Base-by-base conservation (phyloP, 2,888 invertebrate genomes). In the Apamea sordens region DNA sequence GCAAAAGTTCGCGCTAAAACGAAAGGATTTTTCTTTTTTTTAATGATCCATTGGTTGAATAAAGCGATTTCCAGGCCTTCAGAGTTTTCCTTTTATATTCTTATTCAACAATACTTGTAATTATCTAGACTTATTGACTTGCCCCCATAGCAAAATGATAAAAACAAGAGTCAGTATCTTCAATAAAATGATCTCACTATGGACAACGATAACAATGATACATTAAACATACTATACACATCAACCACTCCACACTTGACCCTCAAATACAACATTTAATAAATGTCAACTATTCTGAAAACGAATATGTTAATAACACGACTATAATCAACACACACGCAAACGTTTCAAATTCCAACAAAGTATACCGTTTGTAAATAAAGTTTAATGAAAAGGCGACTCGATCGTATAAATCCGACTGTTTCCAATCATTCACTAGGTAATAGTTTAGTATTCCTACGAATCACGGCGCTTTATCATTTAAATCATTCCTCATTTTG, bases 361-460 rank as follows among this genome's bases (percentile, higher is more conserved):
- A 73, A 73, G 56, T 73, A 13, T n/a, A 61, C 32, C 59, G 41
- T 53, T 53, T 28, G 74, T 41, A 78, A 73, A 83, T 85, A 80
- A 73, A 73, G 50, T 82, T 41, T 70, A 84, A 82, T 82, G 61
- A 73, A 73, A 79, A 73, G 64, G 70, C 64, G 69, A 73, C 65
- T 32, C 59, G 65, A 73, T 85, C 70, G 69, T 71, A 80, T 70
- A 70, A 80, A 50, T 32, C 32, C 11, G 24, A 79, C 68, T 73
- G 72, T 59, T 64, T 36, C n/a, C 64, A 56, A 36, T 71, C 71
- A 82, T 61, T 79, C 69, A 71, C 44, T 67, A 44, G 21, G 47
- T 81, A 81, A 72, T 71, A 74, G 64, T 32, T 68, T 64, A 76
- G 13, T 32, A 32, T 69, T 77, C 65, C 72, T 59, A 64, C 44